Evolutionary conservation across 2,888 invertebrate species (phyloP).

Genomic region (Zygaena filipendulae): DNA sequence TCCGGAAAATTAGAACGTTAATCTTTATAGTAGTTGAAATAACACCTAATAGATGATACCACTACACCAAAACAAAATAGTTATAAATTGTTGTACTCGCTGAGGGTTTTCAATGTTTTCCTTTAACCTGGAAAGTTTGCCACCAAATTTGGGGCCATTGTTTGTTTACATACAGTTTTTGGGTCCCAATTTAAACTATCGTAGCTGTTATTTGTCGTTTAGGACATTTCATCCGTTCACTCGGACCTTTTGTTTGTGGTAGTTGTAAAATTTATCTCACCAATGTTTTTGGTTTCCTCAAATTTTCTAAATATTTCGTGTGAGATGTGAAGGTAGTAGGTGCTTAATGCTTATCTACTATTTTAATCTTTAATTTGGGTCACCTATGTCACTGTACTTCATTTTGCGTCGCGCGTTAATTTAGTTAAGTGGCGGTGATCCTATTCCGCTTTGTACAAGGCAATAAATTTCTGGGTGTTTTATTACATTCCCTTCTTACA

Average conservation of each 20-base stretch:
- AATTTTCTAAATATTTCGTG: constrained; percentile 44
- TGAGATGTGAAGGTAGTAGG: constrained; percentile 38
- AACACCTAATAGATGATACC: too few species aligned
- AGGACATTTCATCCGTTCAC: constrained; percentile 44
- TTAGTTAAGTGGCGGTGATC: constrained; percentile 39
- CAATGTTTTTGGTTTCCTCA: constrained; percentile 36
- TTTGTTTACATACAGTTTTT: constrained; percentile 62
- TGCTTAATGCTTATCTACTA: too few species aligned
- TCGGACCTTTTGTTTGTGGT: constrained; percentile 48
- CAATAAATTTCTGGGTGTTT: too few species aligned
- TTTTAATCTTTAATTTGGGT: constrained; percentile 58
- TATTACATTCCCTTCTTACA: too few species aligned
- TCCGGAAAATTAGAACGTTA: constrained; percentile 12
- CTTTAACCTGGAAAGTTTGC: constrained; percentile 42
- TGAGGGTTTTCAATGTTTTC: constrained; percentile 49
- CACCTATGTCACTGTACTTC: constrained; percentile 35
- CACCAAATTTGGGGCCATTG: constrained; percentile 36
- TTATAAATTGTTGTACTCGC: constrained; percentile 35
- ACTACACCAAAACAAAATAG: constrained; percentile 18
- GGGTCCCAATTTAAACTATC: constrained; percentile 63
- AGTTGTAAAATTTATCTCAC: constrained; percentile 37
- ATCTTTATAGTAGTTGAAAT: constrained; percentile 15
- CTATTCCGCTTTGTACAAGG: too few species aligned
- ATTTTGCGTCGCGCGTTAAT: constrained; percentile 34
- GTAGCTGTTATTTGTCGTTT: constrained; percentile 63